phyloP scores from a whole-genome alignment of 2,888 invertebrate species.

The Drosophila aldrichi region DNA sequence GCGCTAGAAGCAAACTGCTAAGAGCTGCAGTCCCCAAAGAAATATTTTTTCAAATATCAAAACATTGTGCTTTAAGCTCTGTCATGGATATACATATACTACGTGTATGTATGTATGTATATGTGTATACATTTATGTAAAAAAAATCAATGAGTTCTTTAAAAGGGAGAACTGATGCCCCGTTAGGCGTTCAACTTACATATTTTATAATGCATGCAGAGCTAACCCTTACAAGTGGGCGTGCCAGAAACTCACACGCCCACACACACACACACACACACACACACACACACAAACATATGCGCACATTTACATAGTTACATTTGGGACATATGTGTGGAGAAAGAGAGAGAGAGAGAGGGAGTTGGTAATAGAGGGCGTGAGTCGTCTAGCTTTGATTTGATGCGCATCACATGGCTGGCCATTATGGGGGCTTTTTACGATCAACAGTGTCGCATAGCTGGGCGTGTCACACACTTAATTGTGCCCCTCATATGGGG shows the following conservation, averaged over 20 bases:
- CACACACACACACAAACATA: constrained; percentile 1
- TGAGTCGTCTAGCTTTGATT: constrained; percentile 45
- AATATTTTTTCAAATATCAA: neutral
- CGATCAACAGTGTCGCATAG: constrained; percentile 33
- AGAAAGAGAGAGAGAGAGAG: too few species aligned
- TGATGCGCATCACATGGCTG: constrained; percentile 45
- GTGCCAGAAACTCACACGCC: neutral
- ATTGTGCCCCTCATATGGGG: constrained; percentile 37
- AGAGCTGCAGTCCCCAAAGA: constrained; percentile 5
- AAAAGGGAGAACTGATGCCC: neutral
- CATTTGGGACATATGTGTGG: constrained; percentile 7
- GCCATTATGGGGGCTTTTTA: constrained; percentile 50
- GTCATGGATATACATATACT: too few species aligned
- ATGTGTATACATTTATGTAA: neutral
- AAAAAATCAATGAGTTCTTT: neutral
- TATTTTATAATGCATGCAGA: constrained; percentile 27
- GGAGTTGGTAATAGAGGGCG: neutral
- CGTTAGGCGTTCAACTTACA: neutral
- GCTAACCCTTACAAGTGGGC: constrained; percentile 43
- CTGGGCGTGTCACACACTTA: constrained; percentile 44
- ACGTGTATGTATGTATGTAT: neutral
- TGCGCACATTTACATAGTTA: constrained; percentile 12
- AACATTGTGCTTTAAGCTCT: neutral
- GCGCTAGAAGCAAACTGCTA: neutral
- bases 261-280: neutral